These are phyloP conservation scores for Ferrisia virgata DNA, from an alignment of 2,888 invertebrate genomes.

Conservation along the genomic window DNA sequence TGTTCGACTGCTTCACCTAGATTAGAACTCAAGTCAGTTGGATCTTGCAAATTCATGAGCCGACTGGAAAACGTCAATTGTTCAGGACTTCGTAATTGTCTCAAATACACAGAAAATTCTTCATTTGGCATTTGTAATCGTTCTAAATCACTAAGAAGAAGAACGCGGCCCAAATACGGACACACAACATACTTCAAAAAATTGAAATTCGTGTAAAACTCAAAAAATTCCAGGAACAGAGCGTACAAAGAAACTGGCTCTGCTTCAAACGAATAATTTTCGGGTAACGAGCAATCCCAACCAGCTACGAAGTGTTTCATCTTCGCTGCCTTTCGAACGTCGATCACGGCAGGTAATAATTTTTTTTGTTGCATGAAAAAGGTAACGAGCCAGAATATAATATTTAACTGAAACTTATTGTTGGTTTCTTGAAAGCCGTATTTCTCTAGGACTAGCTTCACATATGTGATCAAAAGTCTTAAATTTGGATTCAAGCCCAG, in stretches of 20 bases:
- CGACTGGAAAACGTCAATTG: neutral
- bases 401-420: neutral
- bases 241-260: neutral
- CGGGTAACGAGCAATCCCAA: slow-evolving; percentile 30
- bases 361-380: slow-evolving; percentile 38
- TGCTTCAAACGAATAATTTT: neutral
- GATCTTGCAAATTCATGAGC: slow-evolving; percentile 12
- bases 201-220: neutral
- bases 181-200: neutral
- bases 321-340: neutral
- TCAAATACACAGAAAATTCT: neutral
- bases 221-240: neutral
- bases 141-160: neutral
- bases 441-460: neutral
- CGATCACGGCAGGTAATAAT: slow-evolving; percentile 16
- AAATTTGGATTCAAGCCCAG: neutral
- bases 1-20: neutral
- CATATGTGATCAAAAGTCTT: neutral
- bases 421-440: neutral
- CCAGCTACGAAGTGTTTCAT: neutral
- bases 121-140: neutral
- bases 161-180: neutral
- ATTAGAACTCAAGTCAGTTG: neutral
- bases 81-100: neutral
- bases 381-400: slow-evolving; percentile 27